phyloP scores from a whole-genome alignment of 2,113 vertebrate species.

The Gallinago jamesoni region DNA sequence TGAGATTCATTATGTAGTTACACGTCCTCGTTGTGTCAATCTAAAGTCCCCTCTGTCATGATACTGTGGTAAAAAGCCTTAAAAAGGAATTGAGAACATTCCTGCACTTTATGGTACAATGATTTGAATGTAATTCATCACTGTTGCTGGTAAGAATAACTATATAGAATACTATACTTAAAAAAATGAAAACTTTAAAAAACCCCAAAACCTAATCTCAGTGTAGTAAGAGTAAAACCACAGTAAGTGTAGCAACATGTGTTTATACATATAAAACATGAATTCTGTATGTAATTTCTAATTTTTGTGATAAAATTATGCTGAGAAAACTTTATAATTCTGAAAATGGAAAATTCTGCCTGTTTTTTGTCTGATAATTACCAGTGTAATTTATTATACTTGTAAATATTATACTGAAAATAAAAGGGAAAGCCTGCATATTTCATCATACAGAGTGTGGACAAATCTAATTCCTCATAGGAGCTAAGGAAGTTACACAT shows the following conservation, averaged over 20 bases:
- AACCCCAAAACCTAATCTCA: not conserved
- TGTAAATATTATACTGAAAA: not conserved
- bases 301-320: not conserved
- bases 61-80: not conserved
- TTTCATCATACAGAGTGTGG: not conserved
- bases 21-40: not conserved
- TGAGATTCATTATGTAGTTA: not conserved
- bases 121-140: not conserved
- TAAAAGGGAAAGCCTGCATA: not conserved
- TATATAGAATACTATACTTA: not conserved
- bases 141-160: not conserved
- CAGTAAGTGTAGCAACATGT: not conserved
- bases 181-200: not conserved
- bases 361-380: not conserved
- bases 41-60: not conserved
- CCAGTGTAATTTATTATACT: not conserved
- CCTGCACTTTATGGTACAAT: not conserved
- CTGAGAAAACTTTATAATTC: not conserved
- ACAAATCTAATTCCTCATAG: not conserved
- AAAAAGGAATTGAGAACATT: not conserved
- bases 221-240: not conserved
- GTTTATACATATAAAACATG: not conserved
- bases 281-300: not conserved
- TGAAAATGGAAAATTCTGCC: not conserved
- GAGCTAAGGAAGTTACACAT: not conserved